These are phyloP conservation scores for Philhelius pedissequus DNA, from an alignment of 2,888 invertebrate species.

Conservation along the genomic window DNA sequence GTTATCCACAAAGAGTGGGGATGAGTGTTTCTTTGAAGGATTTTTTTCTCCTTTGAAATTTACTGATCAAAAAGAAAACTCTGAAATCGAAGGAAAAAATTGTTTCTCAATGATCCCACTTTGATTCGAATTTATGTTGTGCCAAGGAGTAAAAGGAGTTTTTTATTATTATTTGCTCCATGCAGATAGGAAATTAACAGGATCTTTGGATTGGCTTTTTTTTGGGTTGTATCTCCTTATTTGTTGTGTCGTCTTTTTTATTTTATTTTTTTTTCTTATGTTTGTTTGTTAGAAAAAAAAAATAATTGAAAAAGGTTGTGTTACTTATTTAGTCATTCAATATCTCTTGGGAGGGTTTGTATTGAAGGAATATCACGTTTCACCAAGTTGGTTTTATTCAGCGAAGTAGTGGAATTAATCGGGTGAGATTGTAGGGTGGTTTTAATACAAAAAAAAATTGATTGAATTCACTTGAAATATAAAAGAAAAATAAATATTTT, in stretches of 20 bases:
- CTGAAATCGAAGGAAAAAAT: constrained; percentile 4
- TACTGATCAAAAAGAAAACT: background rate
- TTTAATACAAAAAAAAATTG: constrained; percentile 8
- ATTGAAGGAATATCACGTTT: constrained; percentile 46
- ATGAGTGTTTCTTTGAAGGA: background rate
- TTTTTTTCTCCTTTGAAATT: background rate
- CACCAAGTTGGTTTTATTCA: background rate
- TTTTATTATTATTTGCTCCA: constrained; percentile 14
- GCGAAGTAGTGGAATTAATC: background rate
- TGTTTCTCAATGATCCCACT: constrained; percentile 52
- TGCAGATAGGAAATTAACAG: constrained; percentile 59
- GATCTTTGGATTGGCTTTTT: constrained; percentile 34
- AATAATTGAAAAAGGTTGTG: constrained; percentile 58
- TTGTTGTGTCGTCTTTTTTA: background rate
- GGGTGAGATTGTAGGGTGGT: background rate
- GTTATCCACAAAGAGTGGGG: constrained; percentile 7
- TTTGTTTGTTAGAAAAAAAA: background rate
- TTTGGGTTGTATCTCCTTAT: background rate
- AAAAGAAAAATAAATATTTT: constrained; percentile 39
- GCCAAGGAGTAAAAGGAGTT: constrained; percentile 12
- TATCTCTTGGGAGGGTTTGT: background rate
- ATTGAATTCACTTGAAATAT: constrained; percentile 55
- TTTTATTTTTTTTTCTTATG: background rate
- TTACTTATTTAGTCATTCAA: background rate
- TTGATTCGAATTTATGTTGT: constrained; percentile 63